phyloP scores from a whole-genome alignment of 2,888 invertebrate genomes.

The Mactromeris polynyma region DNA sequence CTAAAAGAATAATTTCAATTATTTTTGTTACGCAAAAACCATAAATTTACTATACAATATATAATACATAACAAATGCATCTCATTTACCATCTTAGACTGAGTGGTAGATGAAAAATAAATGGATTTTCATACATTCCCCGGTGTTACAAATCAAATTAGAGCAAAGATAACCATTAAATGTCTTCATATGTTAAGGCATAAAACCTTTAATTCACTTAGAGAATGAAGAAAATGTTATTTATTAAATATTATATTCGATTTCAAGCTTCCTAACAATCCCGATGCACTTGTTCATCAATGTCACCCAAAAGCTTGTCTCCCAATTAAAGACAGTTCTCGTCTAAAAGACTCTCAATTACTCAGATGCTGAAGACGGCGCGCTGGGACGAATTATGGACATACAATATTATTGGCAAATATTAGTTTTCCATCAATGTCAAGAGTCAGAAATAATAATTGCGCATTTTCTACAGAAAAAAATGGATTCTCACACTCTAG shows the following conservation, averaged over 20 bases:
- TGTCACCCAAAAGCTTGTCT: conserved; percentile 14
- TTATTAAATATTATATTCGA: conserved; percentile 20
- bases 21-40: background rate
- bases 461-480: conserved; percentile 54
- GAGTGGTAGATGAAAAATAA: conserved; percentile 4
- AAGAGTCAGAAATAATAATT: conserved; percentile 62
- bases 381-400: conserved; percentile 66
- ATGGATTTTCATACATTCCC: background rate
- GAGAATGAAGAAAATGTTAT: conserved; percentile 1
- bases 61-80: background rate
- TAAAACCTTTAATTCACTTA: conserved; percentile 14
- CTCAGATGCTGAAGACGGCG: conserved; percentile 17
- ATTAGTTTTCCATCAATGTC: conserved; percentile 72
- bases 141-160: background rate
- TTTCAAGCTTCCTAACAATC: background rate
- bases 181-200: background rate
- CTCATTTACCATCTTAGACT: background rate
- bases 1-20: conserved; percentile 6
- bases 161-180: background rate
- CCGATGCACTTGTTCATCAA: background rate
- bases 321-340: conserved; percentile 4
- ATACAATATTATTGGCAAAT: conserved; percentile 69
- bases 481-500: conserved; percentile 61
- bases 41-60: conserved; percentile 1
- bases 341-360: background rate